Base-by-base conservation (phyloP, 2,888 invertebrate genomes). In the Brachylomia viminalis region DNA sequence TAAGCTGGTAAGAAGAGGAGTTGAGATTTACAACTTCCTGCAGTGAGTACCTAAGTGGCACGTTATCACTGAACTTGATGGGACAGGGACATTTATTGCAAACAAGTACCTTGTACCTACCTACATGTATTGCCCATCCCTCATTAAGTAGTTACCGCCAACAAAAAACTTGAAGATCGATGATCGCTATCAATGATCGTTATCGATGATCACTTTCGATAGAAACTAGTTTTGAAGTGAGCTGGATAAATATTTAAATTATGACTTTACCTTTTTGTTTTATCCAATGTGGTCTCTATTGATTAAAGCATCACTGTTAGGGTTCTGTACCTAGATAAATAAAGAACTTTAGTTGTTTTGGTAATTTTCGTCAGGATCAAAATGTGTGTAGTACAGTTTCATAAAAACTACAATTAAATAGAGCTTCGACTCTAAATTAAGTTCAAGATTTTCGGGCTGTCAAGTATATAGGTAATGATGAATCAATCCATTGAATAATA, bases 11-110 rank as follows among this genome's bases (percentile, higher is more conserved):
- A 91, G 92, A 88, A 89, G 90, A 90, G 89, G 87, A 90, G 90
- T 87, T 88, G 90, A 95, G 95, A 96, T 96, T 96, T 96, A 96
- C 93, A 93, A 93, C 94, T 95, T 96, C 95, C 95, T 94, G 93
- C n/a, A 92, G 91, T 79, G 89, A 86, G 89, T 90, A n/a, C n/a
- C n/a, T n/a, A 91, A 89, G 90, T 90, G 92, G 90, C 87, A 85
- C 88, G 90, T 90, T 91, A 88, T 91, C 89, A 84, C 88, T 92
- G 91, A 90, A 92, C 91, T 93, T 93, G 93, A 93, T 92, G 90
- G 74, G 86, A 84, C 88, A 85, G 86, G 83, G 82, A 87, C 82
- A 87, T 81, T 82, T 82, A 86, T 11, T 23, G 7, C 66, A 27
- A 49, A 27, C 65, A 27, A 38, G 20, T 66, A 38, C 20, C 15